Base-by-base conservation (phyloP, 2,797 vertebrate species). In the Valencia hispanica region DNA sequence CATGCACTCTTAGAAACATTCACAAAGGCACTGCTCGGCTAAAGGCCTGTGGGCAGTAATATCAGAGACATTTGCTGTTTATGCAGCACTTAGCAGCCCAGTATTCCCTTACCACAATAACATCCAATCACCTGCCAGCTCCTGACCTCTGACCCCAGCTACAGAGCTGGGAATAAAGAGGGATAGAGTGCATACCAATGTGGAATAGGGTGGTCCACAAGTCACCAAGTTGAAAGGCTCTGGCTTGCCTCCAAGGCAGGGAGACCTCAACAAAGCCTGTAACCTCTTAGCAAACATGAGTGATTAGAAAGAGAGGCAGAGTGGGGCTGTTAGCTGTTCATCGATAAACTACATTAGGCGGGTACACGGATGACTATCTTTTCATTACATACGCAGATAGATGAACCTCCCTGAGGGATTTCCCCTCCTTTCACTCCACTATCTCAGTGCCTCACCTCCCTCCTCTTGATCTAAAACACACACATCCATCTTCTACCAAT, bases 71-170 rank as follows among this genome's bases (percentile, higher is more conserved):
- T 91, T 94, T 93, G 88, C 84, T 92, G 90, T 94, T 94, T 94
- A 93, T 81, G 72, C 89, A 92, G 91, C 88, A 87, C 91, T 94
- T 88, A 89, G 91, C 47, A 69, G 79, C 69, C 59, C 75, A 82
- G 93, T 93, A 88, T 94, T 94, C 68, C 79, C 92, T 95, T 96
- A 94, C 94, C 92, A 92, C 84, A 91, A 92, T 93, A 94, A 94
- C 92, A 94, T 88, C 90, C 92, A 93, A 94, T 91, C 88, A 94
- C 91, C 93, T 93, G 90, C 84, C 88, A 87, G 91, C 90, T 79
- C 84, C 77, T 79, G 90, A 93, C 92, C 93, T 84, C 12, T 91
- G 92, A 89, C 90, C 88, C 79, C 78, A 80, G 79, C 85, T 88
- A 81, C 74, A 94, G 81, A 87, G 84, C 71, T 0, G 14, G 83